Evolutionary conservation across 2,797 vertebrate species (phyloP).

Genomic region (Sebastes flavidus): DNA sequence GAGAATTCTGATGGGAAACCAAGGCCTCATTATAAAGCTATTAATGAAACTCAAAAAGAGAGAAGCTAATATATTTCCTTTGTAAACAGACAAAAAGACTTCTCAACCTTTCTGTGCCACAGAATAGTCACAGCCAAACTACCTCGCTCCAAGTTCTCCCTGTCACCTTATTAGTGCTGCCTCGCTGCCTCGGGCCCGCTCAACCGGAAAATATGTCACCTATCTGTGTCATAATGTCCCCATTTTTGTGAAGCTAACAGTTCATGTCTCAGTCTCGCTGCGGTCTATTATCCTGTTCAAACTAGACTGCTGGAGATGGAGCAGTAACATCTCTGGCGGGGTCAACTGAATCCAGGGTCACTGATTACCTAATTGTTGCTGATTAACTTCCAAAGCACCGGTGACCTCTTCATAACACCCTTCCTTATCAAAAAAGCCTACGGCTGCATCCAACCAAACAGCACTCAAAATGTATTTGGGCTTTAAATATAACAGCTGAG

Average conservation of each 20-base stretch:
- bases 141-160: constrained; percentile 21
- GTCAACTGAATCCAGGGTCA: constrained; percentile 45
- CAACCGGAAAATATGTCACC: constrained; percentile 65
- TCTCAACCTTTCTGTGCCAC: not conserved
- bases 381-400: constrained; percentile 58
- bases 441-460: not conserved
- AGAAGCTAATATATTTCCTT: not conserved
- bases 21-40: not conserved
- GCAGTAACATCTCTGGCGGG: constrained; percentile 7
- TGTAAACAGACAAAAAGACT: not conserved
- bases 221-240: constrained; percentile 61
- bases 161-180: constrained; percentile 64
- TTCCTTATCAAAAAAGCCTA: constrained; percentile 14
- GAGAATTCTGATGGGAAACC: not conserved
- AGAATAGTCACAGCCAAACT: not conserved
- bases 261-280: constrained; percentile 29
- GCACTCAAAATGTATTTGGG: not conserved
- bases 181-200: constrained; percentile 39
- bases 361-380: constrained; percentile 73
- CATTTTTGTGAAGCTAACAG: constrained; percentile 32
- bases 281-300: constrained; percentile 46
- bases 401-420: constrained; percentile 36
- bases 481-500: not conserved
- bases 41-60: not conserved
- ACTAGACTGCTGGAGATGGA: constrained; percentile 28